Evolutionary conservation across 2,113 vertebrate genomes (phyloP), one percentile per base, ranked within the genome.

Genomic region (Parotia lawesii): DNA sequence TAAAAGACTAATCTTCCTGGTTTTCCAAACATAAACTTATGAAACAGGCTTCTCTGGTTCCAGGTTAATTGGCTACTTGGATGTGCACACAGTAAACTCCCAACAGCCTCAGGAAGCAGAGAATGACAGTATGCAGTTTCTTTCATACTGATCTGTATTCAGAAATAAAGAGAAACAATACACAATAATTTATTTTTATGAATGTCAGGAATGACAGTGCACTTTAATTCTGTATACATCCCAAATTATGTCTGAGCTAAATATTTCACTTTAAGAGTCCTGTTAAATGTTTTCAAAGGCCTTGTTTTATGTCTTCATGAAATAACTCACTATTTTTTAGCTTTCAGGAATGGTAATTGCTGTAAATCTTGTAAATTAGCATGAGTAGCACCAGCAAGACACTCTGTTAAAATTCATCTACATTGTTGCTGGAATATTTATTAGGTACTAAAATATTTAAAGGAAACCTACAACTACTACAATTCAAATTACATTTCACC

Each of bases 341-440:
- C 84, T 95, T 94, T 94, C 91, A 96, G 92, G 92, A 92, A 93
- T 35, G 28, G 89, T 95, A 96, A 96, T 97, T 96, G 92, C 72
- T 92, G 62, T 97, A 97, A 97, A 97, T 97, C 95, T 96, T 95
- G 44, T 79, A 96, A 97, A 98, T 97, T 97, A 96, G 85, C 83
- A 95, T 66, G 38, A 96, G 64, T 44, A 94, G 83, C 94, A 89
- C 80, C 86, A 94, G 96, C 64, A 96, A 97, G 93, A 85, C 81
- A 92, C 77, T 95, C 85, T 90, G 93, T 97, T 97, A 96, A 96
- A 96, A 97, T 96, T 93, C 85, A 92, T 83, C 83, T 70, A 62
- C 70, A 64, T 53, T 92, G 77, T 78, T 96, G 71, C 65, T 92
- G 72, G 96, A 97, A 95, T 96, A 96, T 96, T 97, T 97, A 96